A percentile compares a stretch with the other conserved stretches of the same genome.
Conservation (phyloP, 2,888 invertebrate genomes). For the Parnassius mnemosyne region DNA sequence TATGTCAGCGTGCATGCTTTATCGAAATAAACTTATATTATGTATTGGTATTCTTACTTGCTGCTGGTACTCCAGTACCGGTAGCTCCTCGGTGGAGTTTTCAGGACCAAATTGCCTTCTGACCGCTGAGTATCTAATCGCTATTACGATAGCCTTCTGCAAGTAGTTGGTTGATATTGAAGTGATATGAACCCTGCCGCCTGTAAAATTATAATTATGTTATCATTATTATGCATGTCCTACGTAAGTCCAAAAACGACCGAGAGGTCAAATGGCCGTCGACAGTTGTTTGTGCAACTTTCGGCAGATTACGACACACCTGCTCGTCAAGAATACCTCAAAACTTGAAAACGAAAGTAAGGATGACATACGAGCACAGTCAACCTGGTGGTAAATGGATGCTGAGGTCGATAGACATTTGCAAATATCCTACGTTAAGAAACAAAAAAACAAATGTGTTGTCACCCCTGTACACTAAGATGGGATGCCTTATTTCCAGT, state of each 20-base stretch:
- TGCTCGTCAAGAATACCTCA: too few relatives aligned
- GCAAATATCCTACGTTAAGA: too few relatives aligned
- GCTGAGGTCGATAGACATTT: too few relatives aligned
- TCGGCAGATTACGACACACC: too few relatives aligned
- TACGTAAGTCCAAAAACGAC: neutral
- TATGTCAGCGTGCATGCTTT: too few relatives aligned
- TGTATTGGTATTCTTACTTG: conserved; percentile 75
- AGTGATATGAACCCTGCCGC: conserved; percentile 89
- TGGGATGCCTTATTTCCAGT: too few relatives aligned
- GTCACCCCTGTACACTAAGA: too few relatives aligned
- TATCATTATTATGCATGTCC: neutral
- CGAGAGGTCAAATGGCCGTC: too few relatives aligned
- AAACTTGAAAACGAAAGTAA: too few relatives aligned
- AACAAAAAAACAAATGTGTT: too few relatives aligned
- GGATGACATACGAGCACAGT: neutral
- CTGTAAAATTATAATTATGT: conserved; percentile 34
- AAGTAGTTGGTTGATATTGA: conserved; percentile 82
- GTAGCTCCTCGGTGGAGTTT: conserved; percentile 83
- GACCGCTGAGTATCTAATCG: conserved; percentile 91
- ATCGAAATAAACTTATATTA: too few relatives aligned
- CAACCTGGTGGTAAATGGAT: neutral
- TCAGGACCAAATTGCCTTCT: conserved; percentile 93
- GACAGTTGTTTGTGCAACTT: too few relatives aligned
- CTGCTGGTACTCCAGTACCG: conserved; percentile 95
- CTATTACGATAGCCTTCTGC: conserved; percentile 89